Evolutionary conservation across 1,140 invertebrate genomes (phyloP).

Genomic region (Drosophila repletoides): DNA sequence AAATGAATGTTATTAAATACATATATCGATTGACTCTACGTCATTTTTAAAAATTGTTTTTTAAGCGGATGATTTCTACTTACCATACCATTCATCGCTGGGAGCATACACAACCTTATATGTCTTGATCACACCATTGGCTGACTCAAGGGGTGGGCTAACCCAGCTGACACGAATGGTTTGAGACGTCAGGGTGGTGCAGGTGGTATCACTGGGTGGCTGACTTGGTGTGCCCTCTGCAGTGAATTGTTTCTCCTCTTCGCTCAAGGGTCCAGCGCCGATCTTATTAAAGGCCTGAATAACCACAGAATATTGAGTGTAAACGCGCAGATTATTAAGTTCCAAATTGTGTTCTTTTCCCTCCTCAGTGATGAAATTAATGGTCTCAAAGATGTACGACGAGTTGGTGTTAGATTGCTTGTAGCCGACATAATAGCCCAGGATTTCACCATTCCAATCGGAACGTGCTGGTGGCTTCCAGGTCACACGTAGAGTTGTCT

Average conservation of each 20-base stretch:
- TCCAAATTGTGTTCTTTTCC: constrained; percentile 94
- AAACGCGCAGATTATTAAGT: constrained; percentile 92
- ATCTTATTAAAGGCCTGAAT: constrained; percentile 98
- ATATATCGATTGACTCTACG: constrained; percentile 30
- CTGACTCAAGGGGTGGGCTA: constrained; percentile 92
- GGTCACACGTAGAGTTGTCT: constrained; percentile 94
- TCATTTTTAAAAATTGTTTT: background rate
- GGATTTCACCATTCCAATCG: constrained; percentile 96
- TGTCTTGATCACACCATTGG: constrained; percentile 97
- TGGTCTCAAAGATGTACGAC: constrained; percentile 95
- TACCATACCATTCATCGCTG: constrained; percentile 94
- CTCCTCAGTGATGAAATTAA: constrained; percentile 95
- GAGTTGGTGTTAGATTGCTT: constrained; percentile 94
- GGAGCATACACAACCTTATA: constrained; percentile 98
- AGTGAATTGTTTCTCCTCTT: constrained; percentile 94
- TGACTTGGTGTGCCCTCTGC: constrained; percentile 96
- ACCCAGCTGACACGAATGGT: constrained; percentile 97
- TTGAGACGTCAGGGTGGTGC: constrained; percentile 95
- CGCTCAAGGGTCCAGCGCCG: constrained; percentile 94
- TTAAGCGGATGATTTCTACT: constrained; percentile 80
- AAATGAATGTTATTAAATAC: background rate
- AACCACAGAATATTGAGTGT: constrained; percentile 96
- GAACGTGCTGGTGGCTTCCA: constrained; percentile 96
- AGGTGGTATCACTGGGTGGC: constrained; percentile 94
- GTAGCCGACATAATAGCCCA: constrained; percentile 93